Base-by-base conservation (phyloP, 2,113 vertebrate species). In the Apus apus region DNA sequence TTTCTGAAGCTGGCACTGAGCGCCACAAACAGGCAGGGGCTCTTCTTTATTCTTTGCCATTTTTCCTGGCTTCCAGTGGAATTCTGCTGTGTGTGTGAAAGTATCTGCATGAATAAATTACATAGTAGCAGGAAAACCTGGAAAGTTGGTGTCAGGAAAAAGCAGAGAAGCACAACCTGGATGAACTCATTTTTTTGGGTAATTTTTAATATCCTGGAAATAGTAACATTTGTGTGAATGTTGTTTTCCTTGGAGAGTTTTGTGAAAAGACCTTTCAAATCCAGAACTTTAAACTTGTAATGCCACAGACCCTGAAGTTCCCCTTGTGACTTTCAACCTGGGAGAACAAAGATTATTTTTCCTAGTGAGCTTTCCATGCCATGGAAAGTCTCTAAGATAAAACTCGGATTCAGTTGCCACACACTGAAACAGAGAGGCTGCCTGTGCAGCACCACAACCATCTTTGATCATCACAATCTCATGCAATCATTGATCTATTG, bases 181-280 rank as follows among this genome's bases (percentile, higher is more conserved):
- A 4, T 46, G 21, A 74, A 71, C 61, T 58, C 40, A 15, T 5
- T 2, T 83, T 51, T 71, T 61, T 77, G 40, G 53, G 46, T 84
- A 43, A 53, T 27, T 89, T 86, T 87, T 68, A 64, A 46, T 78
- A 36, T 60, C 70, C 54, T 68, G 86, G 77, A 75, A 66, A 30
- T 36, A 50, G 79, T 16, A 77, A 32, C 0, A 0, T 61, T 22
- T 54, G 68, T 0, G 0, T 80, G 80, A 78, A 40, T 13, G 13
- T 66, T 93, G 76, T 74, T 90, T 72, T 84, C 60, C 19, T 67
- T 71, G 71, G 51, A 77, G 83, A 46, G 19, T 60, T 57, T 43
- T 75, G 62, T 87, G 82, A 83, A 88, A 80, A 86, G 79, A 73
- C 72, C 81, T 82, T 89, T 95, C 81, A 78, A 60, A 85, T 78